Conservation (phyloP, 2,113 vertebrate species). For the Amphiprion ocellaris region DNA sequence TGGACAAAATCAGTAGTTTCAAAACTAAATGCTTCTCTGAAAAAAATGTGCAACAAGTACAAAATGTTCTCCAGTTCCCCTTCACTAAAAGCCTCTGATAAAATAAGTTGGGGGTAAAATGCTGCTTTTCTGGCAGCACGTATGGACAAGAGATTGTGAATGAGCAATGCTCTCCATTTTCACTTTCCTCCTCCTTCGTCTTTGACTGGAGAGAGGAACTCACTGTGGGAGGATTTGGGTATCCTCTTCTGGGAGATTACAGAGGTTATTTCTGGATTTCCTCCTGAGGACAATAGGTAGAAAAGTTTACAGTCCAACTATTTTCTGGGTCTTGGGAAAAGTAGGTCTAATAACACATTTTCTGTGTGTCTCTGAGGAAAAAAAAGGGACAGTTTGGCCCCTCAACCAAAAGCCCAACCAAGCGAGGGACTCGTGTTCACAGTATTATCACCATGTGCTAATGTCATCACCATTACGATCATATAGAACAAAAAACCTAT, state of each 20-base stretch:
- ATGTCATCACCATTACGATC: neutral
- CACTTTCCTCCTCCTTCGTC: neutral
- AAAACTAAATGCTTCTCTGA: neutral
- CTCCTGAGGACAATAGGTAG: slow-evolving; percentile 2
- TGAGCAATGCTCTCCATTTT: neutral
- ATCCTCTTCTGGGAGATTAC: slow-evolving; percentile 29
- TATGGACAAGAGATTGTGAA: slow-evolving; percentile 18
- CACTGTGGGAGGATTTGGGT: neutral
- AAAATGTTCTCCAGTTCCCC: neutral
- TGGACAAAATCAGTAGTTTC: neutral
- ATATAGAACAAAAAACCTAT: neutral
- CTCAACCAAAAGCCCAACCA: neutral
- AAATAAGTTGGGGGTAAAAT: slow-evolving; percentile 10
- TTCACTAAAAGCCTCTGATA: slow-evolving; percentile 4
- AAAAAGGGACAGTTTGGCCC: too few species aligned
- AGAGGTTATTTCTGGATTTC: slow-evolving; percentile 31
- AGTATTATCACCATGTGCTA: neutral
- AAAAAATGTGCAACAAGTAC: neutral
- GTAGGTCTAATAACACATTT: neutral
- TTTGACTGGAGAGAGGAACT: slow-evolving; percentile 19
- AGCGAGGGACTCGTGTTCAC: slow-evolving; percentile 3
- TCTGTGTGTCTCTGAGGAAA: neutral
- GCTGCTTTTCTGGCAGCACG: neutral
- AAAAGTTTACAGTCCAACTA: slow-evolving; percentile 24
- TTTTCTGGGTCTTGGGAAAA: slow-evolving; percentile 27